These are phyloP conservation scores for Marmota flaviventris DNA, from an alignment of 2,113 vertebrate species.

Conservation along the genomic window DNA sequence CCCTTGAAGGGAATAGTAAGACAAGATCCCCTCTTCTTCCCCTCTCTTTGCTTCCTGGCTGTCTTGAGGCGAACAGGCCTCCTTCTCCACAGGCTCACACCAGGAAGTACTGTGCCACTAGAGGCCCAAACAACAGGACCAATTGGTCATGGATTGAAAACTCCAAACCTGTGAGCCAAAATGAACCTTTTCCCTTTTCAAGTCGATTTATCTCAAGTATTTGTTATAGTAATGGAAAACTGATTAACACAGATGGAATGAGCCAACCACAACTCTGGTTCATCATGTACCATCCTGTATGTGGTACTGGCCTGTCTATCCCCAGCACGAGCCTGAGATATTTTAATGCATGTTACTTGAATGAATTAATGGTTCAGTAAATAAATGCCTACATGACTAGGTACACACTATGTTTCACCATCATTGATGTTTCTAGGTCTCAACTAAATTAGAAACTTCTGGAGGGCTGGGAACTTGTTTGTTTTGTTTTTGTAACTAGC, in stretches of 20 bases:
- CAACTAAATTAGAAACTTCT: not conserved
- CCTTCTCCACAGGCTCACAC: not conserved
- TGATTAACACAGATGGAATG: not conserved
- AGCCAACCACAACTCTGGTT: not conserved
- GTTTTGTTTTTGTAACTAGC: not conserved
- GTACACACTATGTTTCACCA: not conserved
- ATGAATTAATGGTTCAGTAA: not conserved
- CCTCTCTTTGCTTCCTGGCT: not conserved
- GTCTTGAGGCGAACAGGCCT: not conserved
- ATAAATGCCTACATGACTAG: not conserved
- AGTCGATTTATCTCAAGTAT: not conserved
- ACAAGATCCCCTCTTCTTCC: not conserved
- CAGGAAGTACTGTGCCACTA: not conserved
- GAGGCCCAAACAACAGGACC: not conserved
- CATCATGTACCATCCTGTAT: not conserved
- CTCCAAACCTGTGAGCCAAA: not conserved
- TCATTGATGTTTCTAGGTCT: not conserved
- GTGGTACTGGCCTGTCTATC: rapidly evolving
- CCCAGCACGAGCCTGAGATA: not conserved
- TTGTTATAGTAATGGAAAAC: not conserved
- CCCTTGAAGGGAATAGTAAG: not conserved
- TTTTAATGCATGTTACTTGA: not conserved
- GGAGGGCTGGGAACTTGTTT: not conserved
- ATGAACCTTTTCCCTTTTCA: not conserved
- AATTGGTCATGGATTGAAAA: not conserved